A percentile compares a stretch with the other conserved stretches of the same genome.
phyloP scores from a whole-genome alignment of 2,113 vertebrate genomes.

The Ochotona princeps region DNA sequence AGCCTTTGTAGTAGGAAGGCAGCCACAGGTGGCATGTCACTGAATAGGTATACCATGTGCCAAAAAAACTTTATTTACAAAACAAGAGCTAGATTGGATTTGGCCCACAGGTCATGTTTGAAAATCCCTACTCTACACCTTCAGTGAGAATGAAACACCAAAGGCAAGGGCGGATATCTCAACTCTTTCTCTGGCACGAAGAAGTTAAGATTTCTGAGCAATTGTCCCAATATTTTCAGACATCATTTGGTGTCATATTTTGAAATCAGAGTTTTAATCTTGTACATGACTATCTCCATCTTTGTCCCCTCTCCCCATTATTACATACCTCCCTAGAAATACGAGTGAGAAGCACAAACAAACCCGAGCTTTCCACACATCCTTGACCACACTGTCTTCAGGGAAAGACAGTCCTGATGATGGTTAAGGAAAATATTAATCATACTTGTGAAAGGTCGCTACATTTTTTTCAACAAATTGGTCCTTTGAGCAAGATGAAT shows the following conservation, averaged over 20 bases:
- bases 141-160: not conserved
- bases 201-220: not conserved
- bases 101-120: not conserved
- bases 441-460: constrained; percentile 84
- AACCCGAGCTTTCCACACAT: not conserved
- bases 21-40: not conserved
- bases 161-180: not conserved
- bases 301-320: not conserved
- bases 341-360: not conserved
- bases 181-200: not conserved
- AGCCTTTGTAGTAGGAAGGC: not conserved
- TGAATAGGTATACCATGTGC: not conserved
- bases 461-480: constrained; percentile 85
- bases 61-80: constrained; percentile 44
- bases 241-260: not conserved
- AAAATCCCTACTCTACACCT: not conserved
- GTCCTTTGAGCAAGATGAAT: constrained; percentile 88
- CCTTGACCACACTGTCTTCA: constrained; percentile 61
- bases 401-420: constrained; percentile 70
- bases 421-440: constrained; percentile 87
- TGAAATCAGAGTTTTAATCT: constrained; percentile 42
- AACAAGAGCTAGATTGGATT: not conserved
- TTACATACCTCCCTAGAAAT: not conserved
- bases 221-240: not conserved
- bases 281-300: not conserved